A percentile compares a stretch with the other conserved stretches of the same genome.
Conservation (phyloP, 2,888 invertebrate genomes). For the Lumbricus terrestris region DNA sequence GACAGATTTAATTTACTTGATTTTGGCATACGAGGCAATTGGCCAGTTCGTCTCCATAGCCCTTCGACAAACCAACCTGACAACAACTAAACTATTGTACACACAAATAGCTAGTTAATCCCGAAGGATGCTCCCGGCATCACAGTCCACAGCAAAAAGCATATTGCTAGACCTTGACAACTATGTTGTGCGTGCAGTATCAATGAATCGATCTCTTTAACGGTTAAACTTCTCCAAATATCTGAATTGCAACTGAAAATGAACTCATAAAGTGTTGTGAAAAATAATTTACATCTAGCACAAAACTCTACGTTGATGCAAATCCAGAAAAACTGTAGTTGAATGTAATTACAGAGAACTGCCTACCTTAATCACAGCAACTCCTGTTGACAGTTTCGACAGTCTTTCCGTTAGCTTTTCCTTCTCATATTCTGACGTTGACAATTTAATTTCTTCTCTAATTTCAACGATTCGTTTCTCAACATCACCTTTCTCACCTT, state of each 20-base stretch:
- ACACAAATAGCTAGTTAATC: neutral
- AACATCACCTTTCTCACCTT: conserved; percentile 78
- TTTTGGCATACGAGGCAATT: neutral
- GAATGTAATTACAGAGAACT: neutral
- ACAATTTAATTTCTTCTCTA: conserved; percentile 82
- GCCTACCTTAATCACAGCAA: conserved; percentile 65
- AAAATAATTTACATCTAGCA: neutral
- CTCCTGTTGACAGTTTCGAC: conserved; percentile 81
- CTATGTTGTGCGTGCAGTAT: neutral
- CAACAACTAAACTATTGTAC: neutral
- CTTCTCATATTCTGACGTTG: conserved; percentile 91
- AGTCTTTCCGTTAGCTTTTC: conserved; percentile 90
- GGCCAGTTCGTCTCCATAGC: neutral
- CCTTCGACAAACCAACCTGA: neutral
- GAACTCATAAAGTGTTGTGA: neutral
- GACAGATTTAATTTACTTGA: neutral
- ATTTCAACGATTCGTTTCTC: conserved; percentile 79
- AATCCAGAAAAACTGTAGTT: neutral
- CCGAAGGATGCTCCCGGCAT: neutral
- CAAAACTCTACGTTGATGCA: neutral
- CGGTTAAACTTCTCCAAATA: neutral
- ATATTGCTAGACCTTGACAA: neutral
- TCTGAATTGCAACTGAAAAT: neutral
- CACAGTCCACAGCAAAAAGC: neutral
- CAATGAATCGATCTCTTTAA: too few relatives aligned